phyloP scores from a whole-genome alignment of 2,113 vertebrate genomes.

The Gasterosteus aculeatus region DNA sequence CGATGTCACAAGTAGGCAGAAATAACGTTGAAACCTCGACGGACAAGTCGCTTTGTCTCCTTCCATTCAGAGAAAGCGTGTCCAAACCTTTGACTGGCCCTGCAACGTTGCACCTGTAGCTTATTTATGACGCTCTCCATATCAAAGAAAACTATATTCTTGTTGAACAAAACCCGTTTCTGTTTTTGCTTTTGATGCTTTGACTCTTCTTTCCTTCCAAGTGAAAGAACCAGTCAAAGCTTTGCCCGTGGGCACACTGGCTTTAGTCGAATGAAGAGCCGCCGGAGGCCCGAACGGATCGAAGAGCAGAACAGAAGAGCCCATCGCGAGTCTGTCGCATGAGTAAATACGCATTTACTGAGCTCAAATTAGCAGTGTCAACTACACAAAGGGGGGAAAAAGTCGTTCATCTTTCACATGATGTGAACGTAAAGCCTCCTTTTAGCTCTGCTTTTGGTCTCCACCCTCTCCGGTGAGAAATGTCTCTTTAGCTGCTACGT shows the following conservation, averaged over 20 bases:
- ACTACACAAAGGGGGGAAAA: too few relatives aligned
- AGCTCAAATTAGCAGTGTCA: background rate
- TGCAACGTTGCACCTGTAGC: conserved; percentile 18
- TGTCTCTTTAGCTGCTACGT: background rate
- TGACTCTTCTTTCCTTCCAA: background rate
- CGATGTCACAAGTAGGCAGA: conserved; percentile 4
- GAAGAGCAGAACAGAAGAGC: background rate
- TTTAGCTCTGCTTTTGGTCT: too few relatives aligned
- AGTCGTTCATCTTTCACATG: too few relatives aligned
- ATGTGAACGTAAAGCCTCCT: too few relatives aligned
- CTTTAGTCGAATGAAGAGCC: too few relatives aligned
- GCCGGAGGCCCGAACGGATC: too few relatives aligned
- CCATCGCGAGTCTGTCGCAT: background rate
- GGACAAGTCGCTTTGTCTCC: background rate
- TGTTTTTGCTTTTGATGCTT: background rate
- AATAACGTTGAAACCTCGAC: conserved; percentile 14
- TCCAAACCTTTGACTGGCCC: too few relatives aligned
- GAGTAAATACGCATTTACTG: background rate
- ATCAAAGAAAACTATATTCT: background rate
- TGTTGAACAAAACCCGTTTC: background rate
- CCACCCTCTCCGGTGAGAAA: background rate
- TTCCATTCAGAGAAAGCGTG: background rate
- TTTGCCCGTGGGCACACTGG: too few relatives aligned
- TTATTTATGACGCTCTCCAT: too few relatives aligned
- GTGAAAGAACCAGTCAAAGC: background rate